phyloP scores from a whole-genome alignment of 92 coral and sea anemone species.

The Hydrozoanthus gracilis region DNA sequence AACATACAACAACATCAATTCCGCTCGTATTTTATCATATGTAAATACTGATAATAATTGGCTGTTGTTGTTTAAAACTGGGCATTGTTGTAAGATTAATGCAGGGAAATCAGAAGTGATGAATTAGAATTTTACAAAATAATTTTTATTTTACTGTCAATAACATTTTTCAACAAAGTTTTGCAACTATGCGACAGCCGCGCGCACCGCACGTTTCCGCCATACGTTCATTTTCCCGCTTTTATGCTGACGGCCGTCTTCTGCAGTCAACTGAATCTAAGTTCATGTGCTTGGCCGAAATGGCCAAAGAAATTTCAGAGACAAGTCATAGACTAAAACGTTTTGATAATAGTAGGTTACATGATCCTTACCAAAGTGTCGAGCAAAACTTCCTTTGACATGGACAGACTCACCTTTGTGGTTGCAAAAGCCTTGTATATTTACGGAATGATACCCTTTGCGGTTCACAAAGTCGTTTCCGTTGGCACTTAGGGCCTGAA shows the following conservation, averaged over 20 bases:
- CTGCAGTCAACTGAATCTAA: slow-evolving; percentile 6
- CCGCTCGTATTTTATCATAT: slow-evolving; percentile 3
- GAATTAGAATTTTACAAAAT: neutral
- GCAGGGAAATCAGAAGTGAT: neutral
- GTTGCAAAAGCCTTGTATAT: slow-evolving; percentile 5
- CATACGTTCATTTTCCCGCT: slow-evolving; percentile 26
- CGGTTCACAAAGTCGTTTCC: too few species aligned
- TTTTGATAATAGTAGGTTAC: neutral
- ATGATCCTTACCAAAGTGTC: neutral
- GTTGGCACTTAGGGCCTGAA: slow-evolving; percentile 20
- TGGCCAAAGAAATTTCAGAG: neutral
- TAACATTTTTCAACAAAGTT: neutral
- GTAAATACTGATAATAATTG: neutral
- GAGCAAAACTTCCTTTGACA: slow-evolving; percentile 14
- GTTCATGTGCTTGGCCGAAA: slow-evolving; percentile 23
- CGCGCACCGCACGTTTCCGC: slow-evolving; percentile 18
- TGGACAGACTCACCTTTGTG: neutral
- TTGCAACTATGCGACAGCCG: slow-evolving; percentile 16
- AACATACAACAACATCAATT: slow-evolving; percentile 12
- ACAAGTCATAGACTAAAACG: neutral
- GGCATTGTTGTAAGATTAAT: neutral
- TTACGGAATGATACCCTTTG: neutral
- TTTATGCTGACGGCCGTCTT: slow-evolving; percentile 5
- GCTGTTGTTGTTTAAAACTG: slow-evolving; percentile 1
- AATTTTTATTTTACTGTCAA: slow-evolving; percentile 2